phyloP scores from a whole-genome alignment of 2,888 invertebrate genomes.

The Drosophila putrida region DNA sequence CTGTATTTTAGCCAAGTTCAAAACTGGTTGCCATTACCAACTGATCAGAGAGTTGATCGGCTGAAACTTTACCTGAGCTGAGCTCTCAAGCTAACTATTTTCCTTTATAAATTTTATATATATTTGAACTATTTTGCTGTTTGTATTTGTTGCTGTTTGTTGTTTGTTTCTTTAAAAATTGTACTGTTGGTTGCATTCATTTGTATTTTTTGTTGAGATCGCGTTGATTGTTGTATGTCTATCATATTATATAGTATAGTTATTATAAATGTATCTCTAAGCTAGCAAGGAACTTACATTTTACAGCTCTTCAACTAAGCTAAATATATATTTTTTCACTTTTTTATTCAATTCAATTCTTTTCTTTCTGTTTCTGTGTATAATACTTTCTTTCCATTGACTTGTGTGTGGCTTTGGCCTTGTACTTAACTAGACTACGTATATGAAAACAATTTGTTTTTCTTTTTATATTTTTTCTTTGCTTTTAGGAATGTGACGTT shows the following conservation, averaged over 20 bases:
- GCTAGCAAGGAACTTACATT: conserved; percentile 67
- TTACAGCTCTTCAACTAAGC: conserved; percentile 66
- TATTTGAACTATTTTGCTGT: conserved; percentile 77
- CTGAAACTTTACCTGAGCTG: conserved; percentile 3
- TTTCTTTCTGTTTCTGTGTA: conserved; percentile 15
- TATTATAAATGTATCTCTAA: conserved; percentile 33
- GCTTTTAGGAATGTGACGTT: conserved; percentile 71
- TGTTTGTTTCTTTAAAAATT: conserved; percentile 27
- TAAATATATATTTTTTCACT: conserved; percentile 32
- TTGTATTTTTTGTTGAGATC: conserved; percentile 72
- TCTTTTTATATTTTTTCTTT: conserved; percentile 2
- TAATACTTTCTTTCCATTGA: conserved; percentile 32
- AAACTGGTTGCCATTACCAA: too few species aligned
- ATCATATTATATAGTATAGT: conserved; percentile 40
- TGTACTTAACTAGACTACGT: conserved; percentile 44
- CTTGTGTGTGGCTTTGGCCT: conserved; percentile 45
- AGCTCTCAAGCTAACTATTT: conserved; percentile 7
- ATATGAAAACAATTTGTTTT: conserved; percentile 36
- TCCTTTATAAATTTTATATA: conserved; percentile 43
- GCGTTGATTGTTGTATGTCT: conserved; percentile 46
- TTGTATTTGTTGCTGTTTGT: conserved; percentile 47
- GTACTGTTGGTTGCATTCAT: conserved; percentile 69
- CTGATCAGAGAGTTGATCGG: conserved; percentile 1
- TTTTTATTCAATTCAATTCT: conserved; percentile 10
- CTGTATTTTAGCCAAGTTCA: background rate